phyloP scores from a whole-genome alignment of 2,797 vertebrate genomes.

The Nasua narica region DNA sequence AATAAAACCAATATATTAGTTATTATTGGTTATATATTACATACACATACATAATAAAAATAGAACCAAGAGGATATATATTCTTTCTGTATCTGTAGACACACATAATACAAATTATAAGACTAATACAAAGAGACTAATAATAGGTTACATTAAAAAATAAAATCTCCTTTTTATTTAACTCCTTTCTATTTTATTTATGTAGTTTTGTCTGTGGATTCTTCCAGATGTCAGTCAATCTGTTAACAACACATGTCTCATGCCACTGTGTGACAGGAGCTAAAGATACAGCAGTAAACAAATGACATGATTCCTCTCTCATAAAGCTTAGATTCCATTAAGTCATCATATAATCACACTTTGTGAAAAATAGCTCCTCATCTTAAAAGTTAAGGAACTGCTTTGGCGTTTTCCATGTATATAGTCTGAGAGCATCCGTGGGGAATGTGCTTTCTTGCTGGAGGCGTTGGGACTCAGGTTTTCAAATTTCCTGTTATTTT shows the following conservation, averaged over 20 bases:
- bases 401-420: not conserved
- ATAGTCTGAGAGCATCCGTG: not conserved
- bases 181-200: not conserved
- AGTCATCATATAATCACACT: not conserved
- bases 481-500: not conserved
- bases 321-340: not conserved
- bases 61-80: not conserved
- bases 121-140: not conserved
- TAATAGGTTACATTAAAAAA: not conserved
- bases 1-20: not conserved
- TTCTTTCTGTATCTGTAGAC: not conserved
- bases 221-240: not conserved
- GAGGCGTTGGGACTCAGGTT: not conserved
- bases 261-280: not conserved
- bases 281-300: too few species aligned
- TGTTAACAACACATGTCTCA: not conserved
- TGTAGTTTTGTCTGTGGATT: not conserved
- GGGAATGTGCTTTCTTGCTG: not conserved
- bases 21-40: not conserved
- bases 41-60: not conserved
- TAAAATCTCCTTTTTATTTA: not conserved
- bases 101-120: not conserved
- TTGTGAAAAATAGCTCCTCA: not conserved
- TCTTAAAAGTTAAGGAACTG: not conserved
- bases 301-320: not conserved